Evolutionary conservation across 1,140 invertebrate genomes (phyloP).

Genomic region (Hyles euphorbiae): DNA sequence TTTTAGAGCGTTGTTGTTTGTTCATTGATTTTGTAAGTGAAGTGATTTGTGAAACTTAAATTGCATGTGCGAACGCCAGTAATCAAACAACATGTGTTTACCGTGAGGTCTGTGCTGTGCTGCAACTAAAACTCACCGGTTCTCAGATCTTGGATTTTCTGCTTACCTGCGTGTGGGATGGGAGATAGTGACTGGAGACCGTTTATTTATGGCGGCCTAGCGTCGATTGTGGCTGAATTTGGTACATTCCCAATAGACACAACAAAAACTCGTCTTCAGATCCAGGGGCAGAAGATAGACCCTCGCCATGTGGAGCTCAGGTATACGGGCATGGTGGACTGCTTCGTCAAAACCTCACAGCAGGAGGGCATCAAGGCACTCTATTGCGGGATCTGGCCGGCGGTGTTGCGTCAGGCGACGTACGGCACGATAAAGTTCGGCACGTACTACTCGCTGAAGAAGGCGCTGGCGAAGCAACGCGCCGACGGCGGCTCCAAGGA

Average conservation of each 20-base stretch:
- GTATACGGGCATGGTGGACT: conserved; percentile 95
- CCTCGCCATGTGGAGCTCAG: conserved; percentile 83
- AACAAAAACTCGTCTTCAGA: conserved; percentile 96
- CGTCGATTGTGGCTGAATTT: conserved; percentile 94
- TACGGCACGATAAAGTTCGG: conserved; percentile 98
- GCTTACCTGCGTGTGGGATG: conserved; percentile 45
- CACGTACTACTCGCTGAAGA: conserved; percentile 94
- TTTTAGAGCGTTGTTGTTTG: too few species aligned
- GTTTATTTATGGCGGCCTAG: conserved; percentile 94
- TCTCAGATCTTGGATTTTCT: background rate
- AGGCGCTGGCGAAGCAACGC: conserved; percentile 77
- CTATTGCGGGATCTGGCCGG: conserved; percentile 83
- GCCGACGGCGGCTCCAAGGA: conserved; percentile 80
- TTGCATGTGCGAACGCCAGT: background rate
- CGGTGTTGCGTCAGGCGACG: conserved; percentile 92
- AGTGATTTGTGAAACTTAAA: too few species aligned
- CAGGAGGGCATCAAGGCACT: conserved; percentile 63
- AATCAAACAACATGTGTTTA: background rate
- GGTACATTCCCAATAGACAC: conserved; percentile 98
- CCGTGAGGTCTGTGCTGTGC: background rate
- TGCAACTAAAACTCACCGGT: background rate
- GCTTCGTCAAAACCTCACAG: conserved; percentile 77
- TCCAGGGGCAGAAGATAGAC: conserved; percentile 94
- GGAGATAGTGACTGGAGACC: conserved; percentile 85
- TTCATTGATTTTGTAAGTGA: too few species aligned